Evolutionary conservation across 35 echinoderm and acorn worm genomes (phyloP).

Genomic region (Apostichopus parvimensis): DNA sequence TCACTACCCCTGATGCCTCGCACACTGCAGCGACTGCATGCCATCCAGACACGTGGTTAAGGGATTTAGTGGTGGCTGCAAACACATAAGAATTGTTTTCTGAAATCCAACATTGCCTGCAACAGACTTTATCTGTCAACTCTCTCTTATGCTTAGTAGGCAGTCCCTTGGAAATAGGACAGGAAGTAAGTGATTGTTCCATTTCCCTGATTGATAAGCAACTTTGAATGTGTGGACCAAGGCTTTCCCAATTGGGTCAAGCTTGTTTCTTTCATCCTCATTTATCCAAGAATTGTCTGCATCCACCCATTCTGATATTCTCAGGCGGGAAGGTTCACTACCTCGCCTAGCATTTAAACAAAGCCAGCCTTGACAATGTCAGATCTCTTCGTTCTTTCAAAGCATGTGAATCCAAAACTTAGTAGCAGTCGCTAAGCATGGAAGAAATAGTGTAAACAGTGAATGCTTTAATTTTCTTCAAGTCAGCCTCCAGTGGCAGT

Average conservation of each 20-base stretch:
- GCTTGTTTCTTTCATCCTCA: conserved; percentile 9
- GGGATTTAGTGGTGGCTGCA: conserved; percentile 34
- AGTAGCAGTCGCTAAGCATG: no score
- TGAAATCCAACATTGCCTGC: background rate
- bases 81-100: conserved; percentile 49
- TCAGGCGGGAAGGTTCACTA: conserved; percentile 37
- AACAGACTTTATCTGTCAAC: conserved; percentile 26
- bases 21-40: no score
- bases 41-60: conserved; percentile 71
- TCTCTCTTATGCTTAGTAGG: conserved; percentile 13
- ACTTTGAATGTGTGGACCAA: conserved; percentile 25
- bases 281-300: conserved; percentile 69
- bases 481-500: conserved; percentile 54
- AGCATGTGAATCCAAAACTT: background rate
- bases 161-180: conserved; percentile 60
- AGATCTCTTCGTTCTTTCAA: conserved; percentile 60
- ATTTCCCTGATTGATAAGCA: conserved; percentile 56
- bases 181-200: conserved; percentile 54
- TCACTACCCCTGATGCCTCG: no score
- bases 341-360: conserved; percentile 52
- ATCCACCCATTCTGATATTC: conserved; percentile 37
- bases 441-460: conserved; percentile 24
- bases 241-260: conserved; percentile 31
- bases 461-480: conserved; percentile 48
- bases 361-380: conserved; percentile 31